A percentile compares a stretch with the other conserved stretches of the same genome.
These are phyloP conservation scores for Sinocyclocheilus anophthalmus DNA, from an alignment of 2,113 vertebrate genomes.

Conservation along the genomic window DNA sequence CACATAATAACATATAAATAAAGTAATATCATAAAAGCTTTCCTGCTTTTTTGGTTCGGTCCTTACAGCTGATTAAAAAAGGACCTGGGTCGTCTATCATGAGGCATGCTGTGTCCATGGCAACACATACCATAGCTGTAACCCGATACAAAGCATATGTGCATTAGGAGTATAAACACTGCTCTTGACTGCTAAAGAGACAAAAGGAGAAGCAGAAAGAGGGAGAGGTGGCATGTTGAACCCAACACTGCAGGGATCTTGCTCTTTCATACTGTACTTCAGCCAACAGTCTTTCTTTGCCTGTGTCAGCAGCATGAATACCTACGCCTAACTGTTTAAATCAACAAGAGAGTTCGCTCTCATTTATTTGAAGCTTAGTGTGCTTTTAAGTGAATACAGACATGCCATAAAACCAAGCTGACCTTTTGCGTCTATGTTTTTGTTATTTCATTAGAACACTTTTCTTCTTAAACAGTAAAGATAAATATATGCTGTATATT, in stretches of 20 bases:
- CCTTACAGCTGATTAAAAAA: conserved; percentile 58
- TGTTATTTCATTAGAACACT: neutral
- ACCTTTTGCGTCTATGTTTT: neutral
- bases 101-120: conserved; percentile 62
- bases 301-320: neutral
- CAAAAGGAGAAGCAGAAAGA: neutral
- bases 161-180: conserved; percentile 62
- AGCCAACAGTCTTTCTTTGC: conserved; percentile 51
- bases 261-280: conserved; percentile 14
- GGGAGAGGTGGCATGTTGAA: conserved; percentile 44
- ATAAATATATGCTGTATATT: neutral
- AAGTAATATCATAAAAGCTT: conserved; percentile 40
- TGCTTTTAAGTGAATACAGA: neutral
- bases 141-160: conserved; percentile 63
- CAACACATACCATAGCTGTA: conserved; percentile 60
- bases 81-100: conserved; percentile 58
- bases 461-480: neutral
- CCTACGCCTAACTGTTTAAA: neutral
- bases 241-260: conserved; percentile 11
- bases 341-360: neutral
- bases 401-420: too few species aligned
- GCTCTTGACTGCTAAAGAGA: conserved; percentile 27
- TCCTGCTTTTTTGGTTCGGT: conserved; percentile 13
- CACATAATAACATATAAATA: conserved; percentile 52
- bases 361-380: neutral